phyloP scores from a whole-genome alignment of 2,888 invertebrate species.

The Cancer borealis region DNA sequence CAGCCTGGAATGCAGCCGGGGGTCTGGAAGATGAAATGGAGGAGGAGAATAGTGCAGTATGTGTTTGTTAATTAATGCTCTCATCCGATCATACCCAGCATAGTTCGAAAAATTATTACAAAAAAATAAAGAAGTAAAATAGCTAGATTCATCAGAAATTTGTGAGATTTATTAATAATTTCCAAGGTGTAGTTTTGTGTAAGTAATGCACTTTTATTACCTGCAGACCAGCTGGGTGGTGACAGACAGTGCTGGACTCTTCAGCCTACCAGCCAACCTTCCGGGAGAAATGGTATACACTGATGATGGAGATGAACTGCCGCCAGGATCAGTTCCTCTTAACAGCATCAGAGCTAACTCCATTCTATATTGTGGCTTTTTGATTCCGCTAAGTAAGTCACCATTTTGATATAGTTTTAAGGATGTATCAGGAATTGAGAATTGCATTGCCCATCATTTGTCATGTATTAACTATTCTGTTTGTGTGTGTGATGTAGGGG shows the following conservation, averaged over 20 bases:
- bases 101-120: background rate
- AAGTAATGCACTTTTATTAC: background rate
- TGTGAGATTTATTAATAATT: background rate
- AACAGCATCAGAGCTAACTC: constrained; percentile 73
- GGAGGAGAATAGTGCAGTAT: constrained; percentile 75
- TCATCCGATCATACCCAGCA: background rate
- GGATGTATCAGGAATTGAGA: background rate
- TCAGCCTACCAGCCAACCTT: constrained; percentile 72
- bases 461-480: too few relatives aligned
- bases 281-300: constrained; percentile 74
- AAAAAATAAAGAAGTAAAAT: background rate
- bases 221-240: constrained; percentile 76
- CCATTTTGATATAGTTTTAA: background rate
- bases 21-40: constrained; percentile 84
- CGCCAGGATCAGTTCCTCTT: constrained; percentile 74
- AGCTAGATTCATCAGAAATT: background rate
- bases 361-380: constrained; percentile 75
- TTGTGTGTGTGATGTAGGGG: background rate
- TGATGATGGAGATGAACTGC: constrained; percentile 75
- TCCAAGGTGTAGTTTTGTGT: background rate
- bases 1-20: constrained; percentile 88
- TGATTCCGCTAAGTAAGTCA: constrained; percentile 75
- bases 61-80: background rate
- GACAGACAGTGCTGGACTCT: constrained; percentile 73
- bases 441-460: background rate